These are phyloP conservation scores for Caenorhabditis virilis DNA, from an alignment of 2,888 invertebrate species.

Conservation along the genomic window DNA sequence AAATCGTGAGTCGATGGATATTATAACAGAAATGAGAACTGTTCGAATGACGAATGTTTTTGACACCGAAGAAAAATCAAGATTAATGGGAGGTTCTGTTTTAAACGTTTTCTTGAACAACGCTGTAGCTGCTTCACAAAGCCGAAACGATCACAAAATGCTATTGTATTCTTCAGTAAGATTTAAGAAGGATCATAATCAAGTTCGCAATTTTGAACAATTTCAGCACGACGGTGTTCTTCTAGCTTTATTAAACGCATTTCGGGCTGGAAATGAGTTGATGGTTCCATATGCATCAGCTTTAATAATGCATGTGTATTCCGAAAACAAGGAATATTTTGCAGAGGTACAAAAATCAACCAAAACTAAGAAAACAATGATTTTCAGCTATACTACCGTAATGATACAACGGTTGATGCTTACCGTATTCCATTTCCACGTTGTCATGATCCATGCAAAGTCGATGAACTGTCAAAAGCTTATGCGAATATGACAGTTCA, in stretches of 20 bases:
- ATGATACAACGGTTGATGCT: conserved; percentile 24
- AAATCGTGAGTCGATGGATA: conserved; percentile 40
- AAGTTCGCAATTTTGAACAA: background rate
- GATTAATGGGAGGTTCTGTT: conserved; percentile 47
- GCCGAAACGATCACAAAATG: conserved; percentile 44
- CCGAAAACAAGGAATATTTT: too few species aligned
- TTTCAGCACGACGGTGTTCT: conserved; percentile 60
- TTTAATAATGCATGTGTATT: conserved; percentile 58
- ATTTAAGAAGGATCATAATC: background rate
- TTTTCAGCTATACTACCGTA: conserved; percentile 36
- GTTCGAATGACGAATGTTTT: conserved; percentile 25
- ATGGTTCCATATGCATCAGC: conserved; percentile 56
- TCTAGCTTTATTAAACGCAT: conserved; percentile 47
- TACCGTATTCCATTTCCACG: conserved; percentile 27
- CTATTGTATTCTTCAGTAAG: conserved; percentile 56
- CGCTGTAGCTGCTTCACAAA: conserved; percentile 42
- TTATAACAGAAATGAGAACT: conserved; percentile 40
- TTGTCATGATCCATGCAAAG: conserved; percentile 38
- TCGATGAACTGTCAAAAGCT: conserved; percentile 17
- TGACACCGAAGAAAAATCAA: conserved; percentile 27
- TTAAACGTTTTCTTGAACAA: conserved; percentile 51
- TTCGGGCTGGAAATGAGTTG: conserved; percentile 42
- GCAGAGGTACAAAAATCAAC: conserved; percentile 9
- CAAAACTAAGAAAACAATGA: background rate
- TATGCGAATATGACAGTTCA: conserved; percentile 34